Evolutionary conservation across 1,140 invertebrate genomes (phyloP).

Genomic region (Choristoneura fumiferana): DNA sequence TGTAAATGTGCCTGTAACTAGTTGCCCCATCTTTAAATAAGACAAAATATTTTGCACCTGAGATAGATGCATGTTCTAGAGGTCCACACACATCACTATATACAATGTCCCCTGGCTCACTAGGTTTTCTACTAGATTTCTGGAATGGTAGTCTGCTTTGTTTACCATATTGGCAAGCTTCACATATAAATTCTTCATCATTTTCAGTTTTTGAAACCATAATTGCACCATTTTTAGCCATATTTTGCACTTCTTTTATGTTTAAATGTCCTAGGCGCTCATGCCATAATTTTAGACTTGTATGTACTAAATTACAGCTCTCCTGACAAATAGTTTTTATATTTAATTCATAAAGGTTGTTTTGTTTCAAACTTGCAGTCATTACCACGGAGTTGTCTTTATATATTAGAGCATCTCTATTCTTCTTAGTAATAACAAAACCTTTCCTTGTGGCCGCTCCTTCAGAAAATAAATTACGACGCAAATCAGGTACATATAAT

Average conservation of each 20-base stretch:
- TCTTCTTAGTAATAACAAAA: no score
- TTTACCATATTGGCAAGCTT: conserved; percentile 39
- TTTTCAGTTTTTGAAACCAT: background rate
- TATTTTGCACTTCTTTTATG: conserved; percentile 3
- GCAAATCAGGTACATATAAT: background rate
- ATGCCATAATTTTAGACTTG: background rate
- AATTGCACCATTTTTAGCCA: conserved; percentile 4
- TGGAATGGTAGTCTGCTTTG: conserved; percentile 31
- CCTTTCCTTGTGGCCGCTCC: background rate
- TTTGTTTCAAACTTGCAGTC: no score
- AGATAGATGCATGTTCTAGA: conserved; percentile 49
- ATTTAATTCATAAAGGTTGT: no score
- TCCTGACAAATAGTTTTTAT: no score
- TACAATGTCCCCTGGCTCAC: conserved; percentile 33
- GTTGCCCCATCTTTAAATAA: conserved; percentile 67
- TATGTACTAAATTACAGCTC: conserved; percentile 3
- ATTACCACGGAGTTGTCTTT: no score
- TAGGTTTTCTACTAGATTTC: conserved; percentile 10
- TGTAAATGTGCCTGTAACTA: conserved; percentile 59
- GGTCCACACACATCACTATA: no score
- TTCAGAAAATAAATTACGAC: conserved; percentile 1
- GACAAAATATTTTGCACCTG: conserved; percentile 64
- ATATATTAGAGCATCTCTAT: no score
- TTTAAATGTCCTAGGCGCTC: conserved; percentile 2
- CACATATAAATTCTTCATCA: conserved; percentile 34